Evolutionary conservation across 2,113 vertebrate genomes (phyloP), one percentile per base, ranked within the genome.

Genomic region (Indicator indicator): DNA sequence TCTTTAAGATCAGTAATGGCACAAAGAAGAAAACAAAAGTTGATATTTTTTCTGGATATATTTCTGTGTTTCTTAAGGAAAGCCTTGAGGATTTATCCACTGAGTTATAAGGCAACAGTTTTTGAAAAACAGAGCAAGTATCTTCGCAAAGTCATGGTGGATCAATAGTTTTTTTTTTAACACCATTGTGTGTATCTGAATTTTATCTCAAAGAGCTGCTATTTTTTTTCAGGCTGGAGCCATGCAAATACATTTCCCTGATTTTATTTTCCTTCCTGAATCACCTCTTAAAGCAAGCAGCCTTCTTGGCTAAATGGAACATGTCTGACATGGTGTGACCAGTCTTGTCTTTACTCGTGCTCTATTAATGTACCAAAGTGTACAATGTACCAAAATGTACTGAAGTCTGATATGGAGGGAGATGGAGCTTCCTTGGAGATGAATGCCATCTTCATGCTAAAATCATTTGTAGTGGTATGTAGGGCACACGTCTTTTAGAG

Each of bases 311-410:
- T 36, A 10, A 73, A 36, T 28, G 40, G 38, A 7, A 36, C 2
- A 0, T 15, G 11, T 36, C 52, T 88, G 63, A 60, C 0, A 1
- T 26, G 48, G 11, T 44, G 48, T 63, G 38, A 28, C 26, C 28
- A 2, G 21, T 54, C 11, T 17, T 24, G 18, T 11, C 83, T 55
- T 42, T 2, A 8, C 23, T 42, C 0, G 0, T 21, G 21, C 7
- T 70, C 44, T 56, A 17, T 28, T 30, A 19, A 2, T 2, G 20
- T 32, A 6, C 20, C 46, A 20, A 8, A 17, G 13, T 0, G 0
- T 42, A 36, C 44, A 19, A 2, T 3, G 20, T 32, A 6, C 18
- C 46, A 20, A 8, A 17, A 11, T 0, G 0, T 42, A 36, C 36
- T 36, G 50, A 52, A 52, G 50, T 52, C 50, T 52, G 50, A 52